Percentiles rank a stretch among this genome's conserved stretches.
These are phyloP conservation scores for Spodoptera frugiperda DNA, from an alignment of 1,140 invertebrate species.

Conservation along the genomic window DNA sequence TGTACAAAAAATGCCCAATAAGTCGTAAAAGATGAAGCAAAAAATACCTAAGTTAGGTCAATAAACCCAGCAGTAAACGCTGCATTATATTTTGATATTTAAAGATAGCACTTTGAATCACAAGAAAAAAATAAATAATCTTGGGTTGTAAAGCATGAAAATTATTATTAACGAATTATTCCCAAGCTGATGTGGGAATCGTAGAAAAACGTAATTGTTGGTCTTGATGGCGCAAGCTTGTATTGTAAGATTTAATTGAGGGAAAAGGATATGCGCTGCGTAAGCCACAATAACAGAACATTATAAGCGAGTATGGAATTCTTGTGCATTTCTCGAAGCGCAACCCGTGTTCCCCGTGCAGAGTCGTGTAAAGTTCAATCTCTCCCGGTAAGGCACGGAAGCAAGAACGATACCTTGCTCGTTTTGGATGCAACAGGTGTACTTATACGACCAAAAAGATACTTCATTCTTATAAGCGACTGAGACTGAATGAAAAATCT, in stretches of 20 bases:
- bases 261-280: conserved; percentile 35
- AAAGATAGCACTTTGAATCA: conserved; percentile 13
- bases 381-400: conserved; percentile 25
- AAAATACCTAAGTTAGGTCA: conserved; percentile 22
- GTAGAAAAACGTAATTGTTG: conserved; percentile 25
- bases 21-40: conserved; percentile 31
- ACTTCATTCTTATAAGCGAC: conserved; percentile 8
- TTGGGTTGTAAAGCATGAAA: conserved; percentile 20
- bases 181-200: conserved; percentile 35
- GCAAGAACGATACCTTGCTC: conserved; percentile 28
- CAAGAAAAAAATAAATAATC: conserved; percentile 4
- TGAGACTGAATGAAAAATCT: neutral
- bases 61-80: conserved; percentile 22
- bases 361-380: conserved; percentile 26
- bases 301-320: conserved; percentile 1
- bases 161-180: conserved; percentile 25
- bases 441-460: conserved; percentile 18
- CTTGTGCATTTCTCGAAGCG: conserved; percentile 15
- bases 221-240: neutral
- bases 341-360: conserved; percentile 8
- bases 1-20: conserved; percentile 41
- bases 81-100: conserved; percentile 28
- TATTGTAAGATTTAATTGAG: conserved; percentile 36
- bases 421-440: conserved; percentile 36
- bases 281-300: conserved; percentile 16